Percentiles rank a stretch among this genome's conserved stretches.
These are phyloP conservation scores for Amiota mariae DNA, from an alignment of 2,888 invertebrate species.

Conservation along the genomic window DNA sequence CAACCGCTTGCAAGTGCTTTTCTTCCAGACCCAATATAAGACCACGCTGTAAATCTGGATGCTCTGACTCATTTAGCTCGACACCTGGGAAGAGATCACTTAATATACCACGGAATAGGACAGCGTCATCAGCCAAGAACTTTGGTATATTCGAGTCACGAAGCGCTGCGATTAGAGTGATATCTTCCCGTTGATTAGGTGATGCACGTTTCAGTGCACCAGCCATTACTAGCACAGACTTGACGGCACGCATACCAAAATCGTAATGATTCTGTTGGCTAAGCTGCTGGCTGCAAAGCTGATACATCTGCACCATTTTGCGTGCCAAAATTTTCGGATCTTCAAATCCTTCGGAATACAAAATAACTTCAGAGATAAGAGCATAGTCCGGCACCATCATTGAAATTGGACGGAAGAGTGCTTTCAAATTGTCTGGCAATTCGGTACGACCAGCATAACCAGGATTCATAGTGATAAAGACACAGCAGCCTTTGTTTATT, in stretches of 20 bases:
- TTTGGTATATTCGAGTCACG: slow-evolving; percentile 93
- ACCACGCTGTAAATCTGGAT: slow-evolving; percentile 82
- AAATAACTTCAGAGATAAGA: slow-evolving; percentile 90
- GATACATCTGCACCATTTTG: slow-evolving; percentile 95
- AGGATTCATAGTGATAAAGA: slow-evolving; percentile 94
- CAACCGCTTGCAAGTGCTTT: slow-evolving; percentile 79
- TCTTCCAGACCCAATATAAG: slow-evolving; percentile 76
- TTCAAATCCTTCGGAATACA: slow-evolving; percentile 95
- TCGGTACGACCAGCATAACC: slow-evolving; percentile 93
- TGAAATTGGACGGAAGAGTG: slow-evolving; percentile 87
- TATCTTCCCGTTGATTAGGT: slow-evolving; percentile 88
- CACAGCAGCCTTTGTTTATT: slow-evolving; percentile 84
- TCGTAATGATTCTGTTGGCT: slow-evolving; percentile 95
- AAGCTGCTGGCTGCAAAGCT: slow-evolving; percentile 90
- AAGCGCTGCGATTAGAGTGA: slow-evolving; percentile 87
- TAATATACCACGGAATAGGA: slow-evolving; percentile 89
- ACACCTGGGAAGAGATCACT: slow-evolving; percentile 93
- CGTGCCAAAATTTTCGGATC: slow-evolving; percentile 89
- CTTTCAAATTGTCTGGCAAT: slow-evolving; percentile 90
- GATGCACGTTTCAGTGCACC: slow-evolving; percentile 89
- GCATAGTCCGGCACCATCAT: slow-evolving; percentile 96
- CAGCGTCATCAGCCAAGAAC: slow-evolving; percentile 88
- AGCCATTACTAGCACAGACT: slow-evolving; percentile 94
- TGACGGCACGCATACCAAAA: slow-evolving; percentile 95
- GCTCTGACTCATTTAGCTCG: slow-evolving; percentile 84